Evolutionary conservation across 2,797 vertebrate genomes (phyloP).

Genomic region (Phrynocephalus vlangalii): DNA sequence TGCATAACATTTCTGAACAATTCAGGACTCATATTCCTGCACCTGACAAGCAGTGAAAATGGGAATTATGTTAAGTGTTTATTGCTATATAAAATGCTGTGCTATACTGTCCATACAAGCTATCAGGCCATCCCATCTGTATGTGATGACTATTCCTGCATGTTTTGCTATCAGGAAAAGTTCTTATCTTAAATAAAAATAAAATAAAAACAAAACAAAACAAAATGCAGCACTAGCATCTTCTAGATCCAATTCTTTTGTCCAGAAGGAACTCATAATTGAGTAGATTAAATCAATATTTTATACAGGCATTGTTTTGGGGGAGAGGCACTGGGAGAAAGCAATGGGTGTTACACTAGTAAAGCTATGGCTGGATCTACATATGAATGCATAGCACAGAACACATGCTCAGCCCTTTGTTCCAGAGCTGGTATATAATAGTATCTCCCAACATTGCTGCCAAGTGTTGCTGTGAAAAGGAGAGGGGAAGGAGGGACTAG

Average conservation of each 20-base stretch:
- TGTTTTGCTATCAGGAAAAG: not conserved
- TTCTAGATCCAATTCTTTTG: not conserved
- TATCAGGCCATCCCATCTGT: not conserved
- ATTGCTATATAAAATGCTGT: not conserved
- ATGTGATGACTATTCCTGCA: not conserved
- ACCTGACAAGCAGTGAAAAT: not conserved
- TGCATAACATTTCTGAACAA: not conserved
- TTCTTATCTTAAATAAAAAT: not conserved
- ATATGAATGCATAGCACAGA: too few species aligned
- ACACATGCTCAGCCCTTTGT: too few species aligned
- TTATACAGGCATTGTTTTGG: not conserved
- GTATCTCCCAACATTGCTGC: too few species aligned
- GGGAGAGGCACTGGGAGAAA: not conserved
- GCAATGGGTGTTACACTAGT: not conserved
- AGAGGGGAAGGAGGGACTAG: too few species aligned
- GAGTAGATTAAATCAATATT: not conserved
- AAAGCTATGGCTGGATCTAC: not conserved
- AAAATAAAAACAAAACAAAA: not conserved
- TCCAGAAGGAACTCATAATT: not conserved
- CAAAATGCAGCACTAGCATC: not conserved
- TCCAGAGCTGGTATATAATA: too few species aligned
- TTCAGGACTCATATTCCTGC: not conserved
- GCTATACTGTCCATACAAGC: not conserved
- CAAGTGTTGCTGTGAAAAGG: too few species aligned
- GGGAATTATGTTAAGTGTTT: not conserved